Conservation (phyloP, 2,888 invertebrate genomes). For the Monochamus alternatus region DNA sequence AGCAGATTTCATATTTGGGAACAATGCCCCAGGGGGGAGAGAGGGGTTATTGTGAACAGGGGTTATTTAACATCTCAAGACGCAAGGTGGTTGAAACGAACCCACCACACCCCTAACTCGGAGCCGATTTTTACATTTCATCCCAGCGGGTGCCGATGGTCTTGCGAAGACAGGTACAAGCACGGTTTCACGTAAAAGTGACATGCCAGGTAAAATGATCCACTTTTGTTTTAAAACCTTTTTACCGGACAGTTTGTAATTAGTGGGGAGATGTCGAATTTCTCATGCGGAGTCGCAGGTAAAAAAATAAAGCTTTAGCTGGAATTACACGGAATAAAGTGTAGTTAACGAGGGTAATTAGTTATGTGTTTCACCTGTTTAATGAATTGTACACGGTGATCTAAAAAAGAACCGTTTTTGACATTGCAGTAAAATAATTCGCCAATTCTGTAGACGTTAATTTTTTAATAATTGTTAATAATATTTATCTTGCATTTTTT, state of each 20-base stretch:
- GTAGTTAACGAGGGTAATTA: constrained; percentile 24
- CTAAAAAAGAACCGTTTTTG: neutral
- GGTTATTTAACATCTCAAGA: constrained; percentile 64
- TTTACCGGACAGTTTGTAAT: constrained; percentile 32
- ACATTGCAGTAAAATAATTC: no score
- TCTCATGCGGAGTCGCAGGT: constrained; percentile 27
- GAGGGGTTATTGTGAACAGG: constrained; percentile 57
- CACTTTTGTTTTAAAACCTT: constrained; percentile 38
- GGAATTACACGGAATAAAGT: constrained; percentile 7
- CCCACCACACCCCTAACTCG: constrained; percentile 65
- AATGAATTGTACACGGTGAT: neutral
- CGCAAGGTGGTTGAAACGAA: constrained; percentile 67
- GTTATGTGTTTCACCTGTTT: constrained; percentile 3
- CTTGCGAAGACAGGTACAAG: constrained; percentile 54
- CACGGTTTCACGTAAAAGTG: constrained; percentile 49
- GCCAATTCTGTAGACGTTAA: no score
- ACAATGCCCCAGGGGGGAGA: constrained; percentile 56
- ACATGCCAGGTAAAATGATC: constrained; percentile 53
- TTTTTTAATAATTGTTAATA: no score
- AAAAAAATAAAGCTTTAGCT: constrained; percentile 1
- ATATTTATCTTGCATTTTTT: no score
- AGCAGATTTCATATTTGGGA: constrained; percentile 67
- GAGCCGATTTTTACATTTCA: constrained; percentile 59
- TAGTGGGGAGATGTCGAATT: constrained; percentile 29
- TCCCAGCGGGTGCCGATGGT: constrained; percentile 60